Evolutionary conservation across 2,888 invertebrate species (phyloP).

Genomic region (Leptarthrus brevirostris): DNA sequence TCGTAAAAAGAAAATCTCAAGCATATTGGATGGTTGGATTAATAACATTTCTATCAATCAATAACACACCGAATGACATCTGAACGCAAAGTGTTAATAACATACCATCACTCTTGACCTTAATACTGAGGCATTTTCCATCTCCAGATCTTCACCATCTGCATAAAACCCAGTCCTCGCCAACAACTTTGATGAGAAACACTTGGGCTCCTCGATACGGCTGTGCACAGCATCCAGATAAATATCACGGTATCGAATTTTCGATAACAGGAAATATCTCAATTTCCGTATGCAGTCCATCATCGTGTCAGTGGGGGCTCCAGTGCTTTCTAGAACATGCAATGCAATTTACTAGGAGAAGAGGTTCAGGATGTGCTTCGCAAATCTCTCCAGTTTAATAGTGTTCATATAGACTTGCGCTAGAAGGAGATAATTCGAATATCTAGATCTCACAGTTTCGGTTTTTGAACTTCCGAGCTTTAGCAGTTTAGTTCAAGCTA

Average conservation of each 20-base stretch:
- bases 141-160: too few relatives aligned
- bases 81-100: too few relatives aligned
- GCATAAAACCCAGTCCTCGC: too few relatives aligned
- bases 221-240: too few relatives aligned
- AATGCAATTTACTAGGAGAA: slow-evolving; percentile 13
- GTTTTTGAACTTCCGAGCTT: background rate
- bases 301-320: slow-evolving; percentile 7
- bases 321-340: background rate
- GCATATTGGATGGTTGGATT: too few relatives aligned
- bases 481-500: background rate
- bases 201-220: too few relatives aligned
- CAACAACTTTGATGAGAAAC: too few relatives aligned
- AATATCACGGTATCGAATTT: background rate
- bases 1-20: too few relatives aligned
- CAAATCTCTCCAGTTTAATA: slow-evolving; percentile 8
- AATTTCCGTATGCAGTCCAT: slow-evolving; percentile 39
- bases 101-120: too few relatives aligned
- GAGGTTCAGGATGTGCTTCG: background rate
- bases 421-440: slow-evolving; percentile 7
- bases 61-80: too few relatives aligned
- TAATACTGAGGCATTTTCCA: too few relatives aligned
- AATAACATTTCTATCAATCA: too few relatives aligned
- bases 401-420: slow-evolving; percentile 7
- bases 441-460: background rate
- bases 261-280: slow-evolving; percentile 45